These are phyloP conservation scores for Spermophilus dauricus DNA, from an alignment of 2,113 vertebrate genomes.

Conservation along the genomic window DNA sequence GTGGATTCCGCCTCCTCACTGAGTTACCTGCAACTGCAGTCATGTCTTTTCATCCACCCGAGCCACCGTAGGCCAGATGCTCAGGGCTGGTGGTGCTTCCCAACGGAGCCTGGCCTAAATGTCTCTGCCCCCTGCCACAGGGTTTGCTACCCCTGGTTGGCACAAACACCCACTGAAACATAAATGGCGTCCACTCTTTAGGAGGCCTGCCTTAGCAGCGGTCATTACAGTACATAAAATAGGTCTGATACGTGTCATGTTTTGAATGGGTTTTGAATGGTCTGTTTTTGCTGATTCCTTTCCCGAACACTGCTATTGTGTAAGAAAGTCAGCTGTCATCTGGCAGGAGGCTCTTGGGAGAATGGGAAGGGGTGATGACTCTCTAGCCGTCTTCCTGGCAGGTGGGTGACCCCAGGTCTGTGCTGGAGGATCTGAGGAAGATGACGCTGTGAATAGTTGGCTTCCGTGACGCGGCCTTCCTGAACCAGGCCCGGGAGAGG, in stretches of 20 bases:
- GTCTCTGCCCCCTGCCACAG: too few relatives aligned
- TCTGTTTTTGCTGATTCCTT: background rate
- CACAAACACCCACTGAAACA: background rate
- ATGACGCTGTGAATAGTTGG: background rate
- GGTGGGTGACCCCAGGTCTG: background rate
- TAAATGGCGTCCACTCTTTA: background rate
- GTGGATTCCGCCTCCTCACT: background rate
- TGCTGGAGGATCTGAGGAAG: background rate
- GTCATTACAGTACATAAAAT: background rate
- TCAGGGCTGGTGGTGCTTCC: too few relatives aligned
- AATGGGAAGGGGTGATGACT: background rate
- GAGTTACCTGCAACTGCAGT: background rate
- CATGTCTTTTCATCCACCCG: background rate
- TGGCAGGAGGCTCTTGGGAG: background rate
- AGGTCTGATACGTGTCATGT: background rate
- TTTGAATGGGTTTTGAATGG: background rate
- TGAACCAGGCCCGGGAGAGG: background rate
- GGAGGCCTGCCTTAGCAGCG: background rate
- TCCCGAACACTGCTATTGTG: background rate
- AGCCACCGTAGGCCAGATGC: too few relatives aligned
- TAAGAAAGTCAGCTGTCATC: background rate
- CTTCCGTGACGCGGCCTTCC: background rate
- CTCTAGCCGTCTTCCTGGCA: background rate
- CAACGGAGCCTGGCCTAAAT: too few relatives aligned
- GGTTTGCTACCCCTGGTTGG: background rate